phyloP scores from a whole-genome alignment of 2,113 vertebrate species.

The Myrmophylax atrothorax region DNA sequence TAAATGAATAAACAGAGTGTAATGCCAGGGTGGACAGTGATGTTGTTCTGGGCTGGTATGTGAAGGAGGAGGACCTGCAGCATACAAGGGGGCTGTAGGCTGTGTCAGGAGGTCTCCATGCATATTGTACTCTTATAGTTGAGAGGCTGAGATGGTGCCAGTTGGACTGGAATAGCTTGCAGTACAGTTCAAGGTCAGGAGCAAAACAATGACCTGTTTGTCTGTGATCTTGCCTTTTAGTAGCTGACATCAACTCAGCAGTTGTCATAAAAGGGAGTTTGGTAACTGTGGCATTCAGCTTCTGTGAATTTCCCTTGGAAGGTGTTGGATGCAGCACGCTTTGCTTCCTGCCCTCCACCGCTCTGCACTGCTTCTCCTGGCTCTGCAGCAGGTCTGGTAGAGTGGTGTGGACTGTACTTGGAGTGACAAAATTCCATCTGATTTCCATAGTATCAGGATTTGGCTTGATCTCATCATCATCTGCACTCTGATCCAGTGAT shows the following conservation, averaged over 20 bases:
- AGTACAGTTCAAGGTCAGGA: neutral
- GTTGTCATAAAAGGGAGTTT: neutral
- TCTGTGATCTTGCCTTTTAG: neutral
- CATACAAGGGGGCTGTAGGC: neutral
- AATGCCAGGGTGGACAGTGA: neutral
- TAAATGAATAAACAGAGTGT: neutral
- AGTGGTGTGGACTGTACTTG: neutral
- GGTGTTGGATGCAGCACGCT: neutral
- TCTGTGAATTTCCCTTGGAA: neutral
- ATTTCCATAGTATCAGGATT: neutral
- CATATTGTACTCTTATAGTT: neutral
- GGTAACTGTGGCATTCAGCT: neutral
- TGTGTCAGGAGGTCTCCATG: neutral
- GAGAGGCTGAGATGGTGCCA: neutral
- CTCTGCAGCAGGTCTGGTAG: neutral
- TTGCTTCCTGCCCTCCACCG: accelerated
- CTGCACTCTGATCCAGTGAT: neutral
- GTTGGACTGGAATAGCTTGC: neutral
- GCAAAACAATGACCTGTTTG: neutral
- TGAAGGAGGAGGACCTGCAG: neutral
- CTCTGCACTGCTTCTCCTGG: neutral
- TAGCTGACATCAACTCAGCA: neutral
- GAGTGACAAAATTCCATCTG: neutral
- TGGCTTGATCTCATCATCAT: neutral
- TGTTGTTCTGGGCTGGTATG: neutral